Conservation (phyloP, 2,113 vertebrate species). For the Oreochromis spilurus region DNA sequence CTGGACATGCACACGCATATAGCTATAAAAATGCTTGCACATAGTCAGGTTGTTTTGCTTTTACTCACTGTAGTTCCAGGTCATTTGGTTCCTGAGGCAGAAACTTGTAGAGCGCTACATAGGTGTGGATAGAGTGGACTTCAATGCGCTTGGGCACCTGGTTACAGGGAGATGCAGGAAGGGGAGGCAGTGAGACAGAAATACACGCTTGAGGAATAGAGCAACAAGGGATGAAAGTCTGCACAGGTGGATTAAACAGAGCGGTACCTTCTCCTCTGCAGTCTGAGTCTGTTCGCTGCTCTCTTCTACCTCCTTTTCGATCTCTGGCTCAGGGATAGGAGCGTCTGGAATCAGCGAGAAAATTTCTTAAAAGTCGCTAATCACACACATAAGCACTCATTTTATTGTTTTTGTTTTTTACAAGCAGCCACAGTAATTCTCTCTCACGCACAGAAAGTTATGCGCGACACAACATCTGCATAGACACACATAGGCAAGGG, state of each 20-base stretch:
- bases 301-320: conserved; percentile 53
- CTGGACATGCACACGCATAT: background rate
- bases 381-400: background rate
- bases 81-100: conserved; percentile 87
- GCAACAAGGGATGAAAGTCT: background rate
- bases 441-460: background rate
- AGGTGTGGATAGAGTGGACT: conserved; percentile 84
- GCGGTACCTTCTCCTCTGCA: conserved; percentile 44
- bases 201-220: background rate
- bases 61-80: conserved; percentile 85
- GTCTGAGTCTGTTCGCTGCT: background rate
- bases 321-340: conserved; percentile 15
- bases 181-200: background rate
- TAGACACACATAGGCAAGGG: background rate
- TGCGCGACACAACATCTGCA: background rate
- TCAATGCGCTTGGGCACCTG: conserved; percentile 73
- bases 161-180: conserved; percentile 8
- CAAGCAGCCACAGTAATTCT: background rate
- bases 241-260: background rate
- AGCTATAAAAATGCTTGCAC: background rate
- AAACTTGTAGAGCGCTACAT: conserved; percentile 88
- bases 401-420: background rate
- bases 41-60: background rate
- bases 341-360: conserved; percentile 32
- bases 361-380: background rate